Percentiles rank a stretch among this genome's conserved stretches.
Evolutionary conservation across 2,797 vertebrate genomes (phyloP).

Genomic region (Xenentodon cancila): DNA sequence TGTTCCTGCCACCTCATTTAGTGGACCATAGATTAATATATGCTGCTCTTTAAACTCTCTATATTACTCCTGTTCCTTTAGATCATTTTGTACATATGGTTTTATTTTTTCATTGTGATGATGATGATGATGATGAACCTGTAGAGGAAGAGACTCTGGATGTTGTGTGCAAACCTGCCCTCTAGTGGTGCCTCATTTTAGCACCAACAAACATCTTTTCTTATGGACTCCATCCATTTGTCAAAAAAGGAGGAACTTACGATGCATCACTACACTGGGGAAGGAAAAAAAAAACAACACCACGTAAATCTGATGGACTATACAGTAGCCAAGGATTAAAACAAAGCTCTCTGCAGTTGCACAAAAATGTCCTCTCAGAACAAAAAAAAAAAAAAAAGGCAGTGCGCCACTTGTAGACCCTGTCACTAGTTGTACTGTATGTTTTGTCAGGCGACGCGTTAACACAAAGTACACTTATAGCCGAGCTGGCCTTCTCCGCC

Average conservation of each 20-base stretch:
- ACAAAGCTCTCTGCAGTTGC: constrained; percentile 46
- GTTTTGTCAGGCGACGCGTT: constrained; percentile 51
- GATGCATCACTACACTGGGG: neutral
- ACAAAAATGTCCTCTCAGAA: constrained; percentile 59
- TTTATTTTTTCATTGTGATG: constrained; percentile 89
- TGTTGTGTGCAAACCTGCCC: constrained; percentile 59
- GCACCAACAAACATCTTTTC: constrained; percentile 34
- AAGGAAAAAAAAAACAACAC: no score
- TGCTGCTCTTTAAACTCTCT: constrained; percentile 89
- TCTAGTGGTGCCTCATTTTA: constrained; percentile 58
- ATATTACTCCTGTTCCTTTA: constrained; percentile 50
- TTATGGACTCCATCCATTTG: constrained; percentile 11
- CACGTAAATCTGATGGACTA: constrained; percentile 20
- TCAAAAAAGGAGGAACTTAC: neutral
- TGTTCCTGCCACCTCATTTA: constrained; percentile 83
- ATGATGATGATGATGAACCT: constrained; percentile 61
- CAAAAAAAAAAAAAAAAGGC: constrained; percentile 16
- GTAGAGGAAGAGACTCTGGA: constrained; percentile 57
- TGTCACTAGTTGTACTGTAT: constrained; percentile 62
- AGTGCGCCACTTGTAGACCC: constrained; percentile 32
- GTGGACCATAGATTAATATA: constrained; percentile 85
- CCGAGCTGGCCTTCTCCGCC: constrained; percentile 83
- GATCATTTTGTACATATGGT: constrained; percentile 81
- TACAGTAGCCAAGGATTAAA: constrained; percentile 62
- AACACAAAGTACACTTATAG: constrained; percentile 77